These are phyloP conservation scores for Trichechus manatus DNA, from an alignment of 2,113 vertebrate genomes.

Conservation along the genomic window DNA sequence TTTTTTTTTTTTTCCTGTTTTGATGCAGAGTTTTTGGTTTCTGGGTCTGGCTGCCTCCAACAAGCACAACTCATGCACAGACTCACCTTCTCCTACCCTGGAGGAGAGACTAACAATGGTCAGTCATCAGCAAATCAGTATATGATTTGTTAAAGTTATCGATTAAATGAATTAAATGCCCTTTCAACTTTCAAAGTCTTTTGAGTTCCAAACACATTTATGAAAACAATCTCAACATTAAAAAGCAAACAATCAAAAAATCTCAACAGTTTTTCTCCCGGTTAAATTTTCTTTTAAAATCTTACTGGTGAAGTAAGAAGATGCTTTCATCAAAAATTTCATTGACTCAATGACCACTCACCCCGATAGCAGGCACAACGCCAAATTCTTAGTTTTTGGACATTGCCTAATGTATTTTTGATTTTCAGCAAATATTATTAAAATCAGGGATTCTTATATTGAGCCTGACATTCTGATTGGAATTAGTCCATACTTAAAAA, in stretches of 20 bases:
- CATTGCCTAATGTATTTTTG: neutral
- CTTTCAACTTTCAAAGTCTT: neutral
- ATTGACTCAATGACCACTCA: neutral
- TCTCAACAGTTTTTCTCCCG: neutral
- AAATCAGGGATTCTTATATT: neutral
- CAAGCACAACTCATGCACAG: neutral
- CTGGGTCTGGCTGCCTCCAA: neutral
- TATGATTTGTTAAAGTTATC: neutral
- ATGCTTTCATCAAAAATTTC: neutral
- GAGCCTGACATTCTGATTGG: neutral
- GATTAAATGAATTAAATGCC: neutral
- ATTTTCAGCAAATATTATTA: constrained; percentile 44
- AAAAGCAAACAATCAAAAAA: neutral
- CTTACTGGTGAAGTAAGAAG: constrained; percentile 8
- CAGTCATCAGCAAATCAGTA: neutral
- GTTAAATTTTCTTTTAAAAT: neutral
- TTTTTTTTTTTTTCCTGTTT: neutral
- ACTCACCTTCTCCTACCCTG: neutral
- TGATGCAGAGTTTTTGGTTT: neutral
- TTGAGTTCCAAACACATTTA: neutral
- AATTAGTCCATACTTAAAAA: neutral
- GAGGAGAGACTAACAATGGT: neutral
- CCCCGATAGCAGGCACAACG: neutral
- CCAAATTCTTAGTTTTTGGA: constrained; percentile 18
- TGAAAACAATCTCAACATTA: neutral